phyloP scores from a whole-genome alignment of 30 jellyfish, hydroid and myxozoan species.

The Catostylus mosaicus region DNA sequence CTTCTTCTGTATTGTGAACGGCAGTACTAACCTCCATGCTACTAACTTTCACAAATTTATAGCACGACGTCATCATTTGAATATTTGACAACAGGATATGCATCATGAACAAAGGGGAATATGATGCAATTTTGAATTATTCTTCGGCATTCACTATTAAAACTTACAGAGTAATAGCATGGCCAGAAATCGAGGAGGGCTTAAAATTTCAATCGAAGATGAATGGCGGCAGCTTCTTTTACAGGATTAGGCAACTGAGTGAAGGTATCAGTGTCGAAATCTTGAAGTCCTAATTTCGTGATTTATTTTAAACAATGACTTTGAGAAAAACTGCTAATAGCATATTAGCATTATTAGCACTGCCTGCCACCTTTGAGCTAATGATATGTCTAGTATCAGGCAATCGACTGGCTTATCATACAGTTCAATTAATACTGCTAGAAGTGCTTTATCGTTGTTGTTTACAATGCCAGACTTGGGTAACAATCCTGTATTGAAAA shows the following conservation, averaged over 20 bases:
- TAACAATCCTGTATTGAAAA: constrained; percentile 14
- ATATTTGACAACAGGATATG: constrained; percentile 7
- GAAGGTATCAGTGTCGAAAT: background rate
- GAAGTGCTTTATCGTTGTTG: constrained; percentile 46
- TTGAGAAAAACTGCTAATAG: background rate
- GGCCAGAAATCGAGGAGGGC: background rate
- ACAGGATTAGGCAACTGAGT: background rate
- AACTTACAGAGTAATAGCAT: no score
- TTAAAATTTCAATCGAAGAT: no score
- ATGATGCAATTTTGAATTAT: no score
- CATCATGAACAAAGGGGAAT: constrained; percentile 1
- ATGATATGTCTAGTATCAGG: constrained; percentile 7
- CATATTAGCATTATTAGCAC: background rate
- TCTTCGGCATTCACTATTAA: background rate
- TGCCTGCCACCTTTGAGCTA: background rate
- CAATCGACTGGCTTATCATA: constrained; percentile 31
- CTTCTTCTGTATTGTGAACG: background rate
- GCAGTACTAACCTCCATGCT: no score
- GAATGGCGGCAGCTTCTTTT: background rate
- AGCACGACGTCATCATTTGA: constrained; percentile 7
- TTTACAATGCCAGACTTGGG: constrained; percentile 15
- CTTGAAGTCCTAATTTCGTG: background rate
- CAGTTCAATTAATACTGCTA: constrained; percentile 48
- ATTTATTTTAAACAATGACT: no score
- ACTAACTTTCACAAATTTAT: background rate